Evolutionary conservation across 1,140 invertebrate species (phyloP).

Genomic region (Leptonema lineaticorne): DNA sequence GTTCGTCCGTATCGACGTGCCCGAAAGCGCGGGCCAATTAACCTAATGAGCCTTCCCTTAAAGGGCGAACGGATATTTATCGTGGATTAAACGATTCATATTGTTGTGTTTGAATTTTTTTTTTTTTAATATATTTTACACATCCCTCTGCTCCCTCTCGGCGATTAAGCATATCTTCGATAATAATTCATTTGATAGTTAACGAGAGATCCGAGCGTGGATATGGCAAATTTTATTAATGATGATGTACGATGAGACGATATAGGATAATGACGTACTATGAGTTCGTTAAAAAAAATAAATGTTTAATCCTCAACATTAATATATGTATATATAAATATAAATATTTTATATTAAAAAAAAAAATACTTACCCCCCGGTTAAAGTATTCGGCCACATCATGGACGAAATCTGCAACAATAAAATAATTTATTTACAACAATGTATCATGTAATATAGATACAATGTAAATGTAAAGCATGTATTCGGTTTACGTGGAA

Average conservation of each 20-base stretch:
- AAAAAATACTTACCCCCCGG: constrained; percentile 35
- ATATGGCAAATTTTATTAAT: too few species aligned
- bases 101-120: too few species aligned
- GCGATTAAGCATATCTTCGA: too few species aligned
- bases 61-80: not conserved
- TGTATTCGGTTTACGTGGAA: not conserved
- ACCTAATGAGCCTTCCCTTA: not conserved
- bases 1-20: not conserved
- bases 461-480: not conserved
- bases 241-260: too few species aligned
- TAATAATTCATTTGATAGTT: too few species aligned
- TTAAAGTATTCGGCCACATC: constrained; percentile 40
- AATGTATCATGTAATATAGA: not conserved
- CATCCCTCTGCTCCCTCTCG: too few species aligned
- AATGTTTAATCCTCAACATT: too few species aligned
- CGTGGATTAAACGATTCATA: not conserved
- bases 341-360: not conserved
- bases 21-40: constrained; percentile 4
- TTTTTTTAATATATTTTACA: too few species aligned
- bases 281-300: too few species aligned
- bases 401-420: constrained; percentile 34
- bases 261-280: too few species aligned
- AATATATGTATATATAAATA: too few species aligned
- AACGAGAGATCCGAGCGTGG: too few species aligned
- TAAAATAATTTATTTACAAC: constrained; percentile 5